Base-by-base conservation (phyloP, 2,113 vertebrate species). In the Gymnogyps californianus region DNA sequence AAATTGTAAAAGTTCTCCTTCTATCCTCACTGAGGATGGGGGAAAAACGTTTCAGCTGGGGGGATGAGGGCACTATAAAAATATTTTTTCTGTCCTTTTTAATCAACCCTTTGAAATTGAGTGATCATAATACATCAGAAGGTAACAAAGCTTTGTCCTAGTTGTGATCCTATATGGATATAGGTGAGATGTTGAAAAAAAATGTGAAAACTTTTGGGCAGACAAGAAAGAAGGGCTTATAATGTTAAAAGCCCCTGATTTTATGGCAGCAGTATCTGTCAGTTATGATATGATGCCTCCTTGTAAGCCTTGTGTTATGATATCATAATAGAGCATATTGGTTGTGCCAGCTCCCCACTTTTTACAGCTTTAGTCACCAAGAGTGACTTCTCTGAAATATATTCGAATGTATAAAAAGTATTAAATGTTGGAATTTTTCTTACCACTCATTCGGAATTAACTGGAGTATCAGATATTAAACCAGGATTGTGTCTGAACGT, bases 31-130 rank as follows among this genome's bases (percentile, higher is more conserved):
- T n/a, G 40, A 52, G 6, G 9, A 28, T 12, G 6, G 3, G 6
- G 11, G 47, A 31, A 67, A 46, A 64, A 38, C 9, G 6, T 55
- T 38, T 85, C 22, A 52, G 19, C 31, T 61, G 11, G 2, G 5
- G 28, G 2, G 3, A 6, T 17, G 22, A 11, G 2, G 11, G 2
- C 5, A 55, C 11, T 32, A n/a, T 14, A 47, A 42, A 44, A 25
- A 5, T 3, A 4, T 24, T 26, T 49, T 66, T 86, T 10, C 16
- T 51, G 13, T 55, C 13, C 2, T 16, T 69, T 85, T 49, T 55
- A 36, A 66, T 26, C 11, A 44, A 31, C 3, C 1, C 1, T 52
- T 85, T 90, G 49, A 49, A 65, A 66, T 2, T 24, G 10, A 71
- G 32, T 52, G 3, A 46, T 26, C 2, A 7, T 62, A 55, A 65